Evolutionary conservation across 2,113 vertebrate genomes (phyloP), one percentile per base, ranked within the genome.

Genomic region (Phalacrocorax aristotelis): DNA sequence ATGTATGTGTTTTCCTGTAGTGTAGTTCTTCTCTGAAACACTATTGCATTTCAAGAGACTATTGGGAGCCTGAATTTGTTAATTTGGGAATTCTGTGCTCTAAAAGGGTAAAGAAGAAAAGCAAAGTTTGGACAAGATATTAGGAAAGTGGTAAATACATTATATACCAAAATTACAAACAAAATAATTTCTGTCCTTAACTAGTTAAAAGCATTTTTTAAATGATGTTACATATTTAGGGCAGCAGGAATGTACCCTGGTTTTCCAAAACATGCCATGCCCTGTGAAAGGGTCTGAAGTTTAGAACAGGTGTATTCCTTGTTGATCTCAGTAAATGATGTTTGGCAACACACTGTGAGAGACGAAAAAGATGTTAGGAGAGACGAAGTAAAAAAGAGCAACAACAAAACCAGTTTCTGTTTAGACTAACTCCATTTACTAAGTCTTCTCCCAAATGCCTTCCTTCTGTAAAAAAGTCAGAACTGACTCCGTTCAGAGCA

Each of bases 361-460:
- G 57, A 71, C 68, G 38, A 85, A 57, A 70, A 57, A 52, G 9
- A 22, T 60, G 5, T n/a, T 34, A 34, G 72, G 68, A 90, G 58
- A 60, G 22, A 68, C 0, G 3, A 4, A 3, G 5, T 13, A 1
- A 23, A 6, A 48, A 55, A 60, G 11, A 66, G 1, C 9, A 83
- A 16, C 22, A 42, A 32, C 16, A 54, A 70, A 85, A 27, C 4
- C 7, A 7, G 38, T 89, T 83, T 68, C 65, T 76, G 12, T n/a
- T 87, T 40, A 38, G 72, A 40, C 58, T 44, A 68, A 44, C 40
- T 90, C 36, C 12, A 13, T 30, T 57, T 58, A 49, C 27, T 40
- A 75, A 62, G 57, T 75, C 13, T 86, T 94, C 7, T 83, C 76
- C 52, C 48, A 42, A 54, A 93, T 21, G 55, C 22, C 32, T 46